Evolutionary conservation across 2,888 invertebrate genomes (phyloP).

Genomic region (Lobophora halterata): DNA sequence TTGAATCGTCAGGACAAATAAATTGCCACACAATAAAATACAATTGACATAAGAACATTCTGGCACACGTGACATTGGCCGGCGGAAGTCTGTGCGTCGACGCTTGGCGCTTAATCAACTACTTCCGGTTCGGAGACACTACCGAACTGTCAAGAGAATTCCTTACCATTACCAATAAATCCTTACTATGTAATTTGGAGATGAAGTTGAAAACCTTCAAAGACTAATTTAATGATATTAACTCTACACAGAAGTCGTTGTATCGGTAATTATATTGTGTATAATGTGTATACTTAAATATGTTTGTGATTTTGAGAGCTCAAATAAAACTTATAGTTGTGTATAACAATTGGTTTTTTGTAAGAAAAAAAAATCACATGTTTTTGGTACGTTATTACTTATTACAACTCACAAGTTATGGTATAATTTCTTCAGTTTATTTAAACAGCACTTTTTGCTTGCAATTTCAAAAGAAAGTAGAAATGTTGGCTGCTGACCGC

Average conservation of each 20-base stretch:
- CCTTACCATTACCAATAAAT: no score
- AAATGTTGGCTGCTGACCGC: slow-evolving; percentile 13
- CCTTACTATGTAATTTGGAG: slow-evolving; percentile 24
- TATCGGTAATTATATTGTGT: no score
- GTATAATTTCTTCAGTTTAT: no score
- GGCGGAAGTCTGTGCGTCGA: slow-evolving; percentile 61
- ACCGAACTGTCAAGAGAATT: slow-evolving; percentile 17
- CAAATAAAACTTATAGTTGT: no score
- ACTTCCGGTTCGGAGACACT: slow-evolving; percentile 49
- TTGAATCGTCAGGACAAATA: slow-evolving; percentile 2
- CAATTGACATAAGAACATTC: slow-evolving; percentile 33
- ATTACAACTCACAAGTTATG: no score
- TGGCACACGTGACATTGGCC: slow-evolving; percentile 50
- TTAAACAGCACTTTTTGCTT: slow-evolving; percentile 6
- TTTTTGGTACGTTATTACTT: no score
- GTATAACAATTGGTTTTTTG: no score
- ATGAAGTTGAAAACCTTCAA: not conserved
- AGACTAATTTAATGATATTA: not conserved
- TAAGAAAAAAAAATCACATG: no score
- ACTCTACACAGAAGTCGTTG: no score
- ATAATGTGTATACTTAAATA: no score
- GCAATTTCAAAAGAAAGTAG: slow-evolving; percentile 11
- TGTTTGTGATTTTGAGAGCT: no score
- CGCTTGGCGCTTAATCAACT: slow-evolving; percentile 58
- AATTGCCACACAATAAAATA: slow-evolving; percentile 27